phyloP scores from a whole-genome alignment of 1,140 invertebrate genomes.

The Aporrectodea caliginosa region DNA sequence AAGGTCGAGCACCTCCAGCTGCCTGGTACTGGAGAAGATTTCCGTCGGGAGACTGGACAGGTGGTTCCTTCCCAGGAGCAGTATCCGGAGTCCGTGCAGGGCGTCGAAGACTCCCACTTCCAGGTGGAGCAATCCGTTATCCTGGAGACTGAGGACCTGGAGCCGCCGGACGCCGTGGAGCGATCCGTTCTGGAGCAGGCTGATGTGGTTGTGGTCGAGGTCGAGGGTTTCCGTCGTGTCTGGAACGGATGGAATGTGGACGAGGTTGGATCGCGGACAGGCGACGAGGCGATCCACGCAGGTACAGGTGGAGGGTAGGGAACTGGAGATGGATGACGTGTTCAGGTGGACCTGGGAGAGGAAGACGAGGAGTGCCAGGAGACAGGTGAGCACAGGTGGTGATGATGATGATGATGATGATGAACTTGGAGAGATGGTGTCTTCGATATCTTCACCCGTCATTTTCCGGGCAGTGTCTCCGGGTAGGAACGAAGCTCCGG shows the following conservation, averaged over 20 bases:
- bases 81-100: slow-evolving; percentile 35
- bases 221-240: slow-evolving; percentile 20
- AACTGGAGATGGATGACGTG: not conserved
- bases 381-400: not conserved
- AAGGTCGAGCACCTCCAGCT: slow-evolving; percentile 24
- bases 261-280: not conserved
- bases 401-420: no score
- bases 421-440: no score
- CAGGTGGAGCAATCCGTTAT: slow-evolving; percentile 39
- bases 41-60: slow-evolving; percentile 35
- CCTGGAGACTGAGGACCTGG: slow-evolving; percentile 39
- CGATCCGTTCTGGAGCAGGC: slow-evolving; percentile 14
- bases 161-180: slow-evolving; percentile 25
- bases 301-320: not conserved
- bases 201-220: slow-evolving; percentile 29
- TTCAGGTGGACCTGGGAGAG: not conserved
- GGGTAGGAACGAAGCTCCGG: not conserved
- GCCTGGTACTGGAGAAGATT: slow-evolving; percentile 9
- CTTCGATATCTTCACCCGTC: no score
- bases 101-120: slow-evolving; percentile 22
- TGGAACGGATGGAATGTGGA: not conserved
- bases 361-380: not conserved
- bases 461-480: not conserved
- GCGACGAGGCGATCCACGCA: not conserved
- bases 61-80: slow-evolving; percentile 39